Evolutionary conservation across 1,140 invertebrate species (phyloP), one percentile per base, ranked within the genome.

Genomic region (Bombyx mandarina): DNA sequence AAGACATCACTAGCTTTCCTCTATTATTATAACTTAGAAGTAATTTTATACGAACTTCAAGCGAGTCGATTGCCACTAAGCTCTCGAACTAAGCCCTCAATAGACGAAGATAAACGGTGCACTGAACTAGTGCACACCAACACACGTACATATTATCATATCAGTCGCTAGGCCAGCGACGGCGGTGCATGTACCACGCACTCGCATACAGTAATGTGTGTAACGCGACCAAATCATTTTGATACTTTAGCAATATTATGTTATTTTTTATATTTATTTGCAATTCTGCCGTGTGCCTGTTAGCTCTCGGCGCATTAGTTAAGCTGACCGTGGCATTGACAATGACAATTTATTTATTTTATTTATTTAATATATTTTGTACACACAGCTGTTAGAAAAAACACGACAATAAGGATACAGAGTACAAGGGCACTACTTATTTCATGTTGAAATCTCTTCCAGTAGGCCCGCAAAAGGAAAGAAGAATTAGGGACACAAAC

Each of bases 151-250:
- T 73, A 75, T 74, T 78, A 76, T 78, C 76, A 75, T 77, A 79
- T 79, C 74, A 79, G 67, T 68, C 57, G 60, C 63, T 68, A 66
- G 52, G 43, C 54, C 35, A 47, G 55, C 58, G 65, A 79, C 70
- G 69, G 71, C 72, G 68, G 70, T 69, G 72, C 73, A 73, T 72
- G 74, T 71, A 71, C 65, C 73, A 78, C 78, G 76, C 75, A 81
- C 72, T 75, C 73, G 73, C 73, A 77, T 77, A 72, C 63, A 62
- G 69, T 67, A 70, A 66, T 73, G 65, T 67, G 60, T 71, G 60
- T 69, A 79, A 62, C 61, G 53, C 68, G 69, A 58, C 48, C 26
- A 4, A 46, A 42, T 47, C 18, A 8, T 26, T 8, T 71, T 73
- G 74, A 77, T 75, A 77, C 71, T 79, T 70, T 56, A 51, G 45